Evolutionary conservation across 2,797 vertebrate species (phyloP).

Genomic region (Hirundo rustica): DNA sequence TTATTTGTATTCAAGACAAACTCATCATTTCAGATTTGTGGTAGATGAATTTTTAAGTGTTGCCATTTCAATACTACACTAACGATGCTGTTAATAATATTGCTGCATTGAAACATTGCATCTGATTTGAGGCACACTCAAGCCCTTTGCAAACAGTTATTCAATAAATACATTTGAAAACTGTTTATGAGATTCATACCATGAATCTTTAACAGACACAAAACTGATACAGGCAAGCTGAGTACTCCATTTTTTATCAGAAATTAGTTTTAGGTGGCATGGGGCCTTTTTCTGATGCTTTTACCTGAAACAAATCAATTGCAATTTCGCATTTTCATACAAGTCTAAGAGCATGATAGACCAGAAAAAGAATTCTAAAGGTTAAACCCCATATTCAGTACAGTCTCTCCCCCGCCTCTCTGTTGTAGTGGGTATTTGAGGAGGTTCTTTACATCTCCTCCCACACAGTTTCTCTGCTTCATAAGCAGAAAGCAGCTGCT

Average conservation of each 20-base stretch:
- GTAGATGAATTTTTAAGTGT: slow-evolving; percentile 15
- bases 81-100: not conserved
- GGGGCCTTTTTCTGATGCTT: not conserved
- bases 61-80: slow-evolving; percentile 9
- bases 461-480: slow-evolving; percentile 32
- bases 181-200: not conserved
- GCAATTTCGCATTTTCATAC: not conserved
- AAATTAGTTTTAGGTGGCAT: not conserved
- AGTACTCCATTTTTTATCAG: not conserved
- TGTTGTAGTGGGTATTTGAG: not conserved
- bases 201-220: not conserved
- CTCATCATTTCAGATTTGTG: slow-evolving; percentile 11
- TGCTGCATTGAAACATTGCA: not conserved
- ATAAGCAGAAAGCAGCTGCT: slow-evolving; percentile 43
- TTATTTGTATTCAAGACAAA: slow-evolving; percentile 40
- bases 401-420: not conserved
- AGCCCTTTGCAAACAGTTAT: not conserved
- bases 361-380: slow-evolving; percentile 16
- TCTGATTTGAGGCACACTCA: not conserved
- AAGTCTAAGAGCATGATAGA: not conserved
- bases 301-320: not conserved
- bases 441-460: slow-evolving; percentile 38
- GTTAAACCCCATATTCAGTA: not conserved
- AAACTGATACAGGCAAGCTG: not conserved
- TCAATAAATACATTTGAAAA: not conserved